Conservation (phyloP, 2,888 invertebrate genomes). For the Mesodorylaimus sp. region DNA sequence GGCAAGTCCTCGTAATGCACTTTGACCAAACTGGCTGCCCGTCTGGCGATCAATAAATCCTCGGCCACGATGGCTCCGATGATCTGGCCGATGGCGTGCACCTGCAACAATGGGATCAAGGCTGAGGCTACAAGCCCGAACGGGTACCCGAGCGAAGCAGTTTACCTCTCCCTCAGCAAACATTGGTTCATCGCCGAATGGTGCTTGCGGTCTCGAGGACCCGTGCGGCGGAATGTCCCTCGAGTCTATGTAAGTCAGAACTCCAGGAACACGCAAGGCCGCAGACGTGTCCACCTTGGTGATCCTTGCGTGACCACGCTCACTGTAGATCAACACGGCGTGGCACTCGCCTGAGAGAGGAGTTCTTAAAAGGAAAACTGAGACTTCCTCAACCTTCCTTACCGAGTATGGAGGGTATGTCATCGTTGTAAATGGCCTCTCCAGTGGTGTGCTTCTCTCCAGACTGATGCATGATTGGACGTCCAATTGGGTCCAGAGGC, state of each 20-base stretch:
- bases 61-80: conserved; percentile 29
- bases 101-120: too few species aligned
- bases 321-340: conserved; percentile 57
- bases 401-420: conserved; percentile 38
- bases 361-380: not conserved
- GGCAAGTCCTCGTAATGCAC: conserved; percentile 58
- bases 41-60: conserved; percentile 45
- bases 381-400: not conserved
- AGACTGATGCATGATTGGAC: conserved; percentile 58
- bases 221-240: conserved; percentile 53
- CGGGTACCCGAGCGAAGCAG: too few species aligned
- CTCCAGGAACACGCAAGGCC: conserved; percentile 56
- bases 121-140: not conserved
- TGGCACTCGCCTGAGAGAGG: conserved; percentile 25
- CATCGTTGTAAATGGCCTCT: conserved; percentile 77
- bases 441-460: conserved; percentile 70
- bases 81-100: conserved; percentile 35
- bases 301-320: conserved; percentile 61
- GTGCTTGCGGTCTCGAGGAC: conserved; percentile 24
- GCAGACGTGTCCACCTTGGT: conserved; percentile 51
- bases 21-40: conserved; percentile 56
- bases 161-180: conserved; percentile 55
- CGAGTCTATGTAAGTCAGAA: conserved; percentile 57
- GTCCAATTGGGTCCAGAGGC: conserved; percentile 52
- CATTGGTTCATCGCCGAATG: conserved; percentile 53